These are phyloP conservation scores for Ailuropoda melanoleuca DNA, from an alignment of 2,113 vertebrate genomes.

Conservation along the genomic window DNA sequence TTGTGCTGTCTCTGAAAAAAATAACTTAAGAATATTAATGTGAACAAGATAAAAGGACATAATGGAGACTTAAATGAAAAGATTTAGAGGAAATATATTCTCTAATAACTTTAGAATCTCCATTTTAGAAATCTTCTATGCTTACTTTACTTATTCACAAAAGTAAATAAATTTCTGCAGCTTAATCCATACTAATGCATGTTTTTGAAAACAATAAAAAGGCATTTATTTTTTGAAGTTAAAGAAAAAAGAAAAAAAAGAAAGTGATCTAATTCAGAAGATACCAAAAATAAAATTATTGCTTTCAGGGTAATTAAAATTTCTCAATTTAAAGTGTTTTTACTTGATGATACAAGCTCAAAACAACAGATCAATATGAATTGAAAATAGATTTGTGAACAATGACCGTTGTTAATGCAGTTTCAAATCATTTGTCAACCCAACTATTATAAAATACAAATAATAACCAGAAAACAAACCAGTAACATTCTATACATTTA, in stretches of 20 bases:
- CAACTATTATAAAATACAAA: conserved; percentile 23
- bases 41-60: background rate
- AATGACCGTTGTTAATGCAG: background rate
- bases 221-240: background rate
- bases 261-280: background rate
- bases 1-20: background rate
- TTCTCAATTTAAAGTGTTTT: conserved; percentile 2
- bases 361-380: conserved; percentile 7
- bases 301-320: conserved; percentile 13
- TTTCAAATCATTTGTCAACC: background rate
- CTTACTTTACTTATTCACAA: background rate
- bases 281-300: background rate
- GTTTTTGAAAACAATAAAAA: conserved; percentile 28
- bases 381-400: background rate
- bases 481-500: background rate
- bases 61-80: background rate
- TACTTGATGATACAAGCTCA: background rate
- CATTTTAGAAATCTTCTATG: conserved; percentile 4
- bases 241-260: background rate
- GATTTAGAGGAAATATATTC: background rate
- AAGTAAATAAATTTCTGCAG: background rate
- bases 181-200: conserved; percentile 1
- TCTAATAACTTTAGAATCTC: background rate
- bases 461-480: background rate
- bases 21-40: background rate